phyloP scores from a whole-genome alignment of 2,888 invertebrate genomes.

The Pterostichus niger region DNA sequence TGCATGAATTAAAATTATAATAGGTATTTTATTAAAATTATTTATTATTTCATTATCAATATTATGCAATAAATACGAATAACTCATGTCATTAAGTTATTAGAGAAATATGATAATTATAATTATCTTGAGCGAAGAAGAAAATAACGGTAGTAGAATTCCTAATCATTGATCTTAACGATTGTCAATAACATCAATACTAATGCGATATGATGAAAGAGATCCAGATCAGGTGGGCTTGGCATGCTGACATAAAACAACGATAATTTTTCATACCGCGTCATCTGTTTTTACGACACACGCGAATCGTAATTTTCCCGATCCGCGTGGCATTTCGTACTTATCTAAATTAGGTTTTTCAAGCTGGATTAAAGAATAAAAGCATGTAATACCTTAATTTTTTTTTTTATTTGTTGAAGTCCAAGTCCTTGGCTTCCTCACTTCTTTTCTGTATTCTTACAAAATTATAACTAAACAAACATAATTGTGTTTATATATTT shows the following conservation, averaged over 20 bases:
- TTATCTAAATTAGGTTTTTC: slow-evolving; percentile 38
- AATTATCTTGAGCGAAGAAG: too few species aligned
- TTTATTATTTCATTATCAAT: too few species aligned
- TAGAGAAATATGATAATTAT: too few species aligned
- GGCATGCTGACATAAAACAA: slow-evolving; percentile 22
- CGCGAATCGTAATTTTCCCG: slow-evolving; percentile 22
- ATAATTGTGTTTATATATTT: neutral
- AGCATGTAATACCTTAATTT: slow-evolving; percentile 17
- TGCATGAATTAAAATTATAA: too few species aligned
- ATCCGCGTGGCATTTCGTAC: neutral
- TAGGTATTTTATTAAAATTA: too few species aligned
- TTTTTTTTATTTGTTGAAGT: slow-evolving; percentile 21
- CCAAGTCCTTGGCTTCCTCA: neutral
- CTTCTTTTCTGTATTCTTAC: slow-evolving; percentile 4
- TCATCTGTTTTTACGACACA: slow-evolving; percentile 11
- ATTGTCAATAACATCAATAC: slow-evolving; percentile 27
- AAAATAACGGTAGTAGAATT: slow-evolving; percentile 20
- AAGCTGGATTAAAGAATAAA: slow-evolving; percentile 19
- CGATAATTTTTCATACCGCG: slow-evolving; percentile 11
- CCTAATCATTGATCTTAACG: slow-evolving; percentile 22
- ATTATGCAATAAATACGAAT: too few species aligned
- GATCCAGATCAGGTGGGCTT: slow-evolving; percentile 13
- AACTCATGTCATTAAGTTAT: too few species aligned
- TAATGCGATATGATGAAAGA: neutral
- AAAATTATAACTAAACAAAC: neutral